A percentile compares a stretch with the other conserved stretches of the same genome.
Evolutionary conservation across 30 jellyfish, hydroid and myxozoan genomes (phyloP).

Genomic region (Pelagia noctiluca): DNA sequence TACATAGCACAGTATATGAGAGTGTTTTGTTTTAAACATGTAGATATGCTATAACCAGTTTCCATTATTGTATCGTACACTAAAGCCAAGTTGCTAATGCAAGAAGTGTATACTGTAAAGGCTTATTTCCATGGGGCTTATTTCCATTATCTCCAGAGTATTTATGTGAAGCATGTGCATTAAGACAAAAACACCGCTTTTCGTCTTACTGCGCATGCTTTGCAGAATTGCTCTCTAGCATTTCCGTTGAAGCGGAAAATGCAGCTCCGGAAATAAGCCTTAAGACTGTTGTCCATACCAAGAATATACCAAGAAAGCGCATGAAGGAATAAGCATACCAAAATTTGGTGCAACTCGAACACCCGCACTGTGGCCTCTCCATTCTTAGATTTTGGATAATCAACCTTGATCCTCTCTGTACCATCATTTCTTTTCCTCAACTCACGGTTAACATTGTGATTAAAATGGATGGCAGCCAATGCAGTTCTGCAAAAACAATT

Average conservation of each 20-base stretch:
- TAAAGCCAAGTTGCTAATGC: no score
- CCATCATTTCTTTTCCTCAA: conserved; percentile 36
- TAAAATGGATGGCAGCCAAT: conserved; percentile 53
- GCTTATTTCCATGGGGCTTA: no score
- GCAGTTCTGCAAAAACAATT: conserved; percentile 10
- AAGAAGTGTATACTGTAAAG: no score
- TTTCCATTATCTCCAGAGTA: no score
- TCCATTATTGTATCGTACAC: no score
- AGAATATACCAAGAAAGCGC: background rate
- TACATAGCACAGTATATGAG: no score
- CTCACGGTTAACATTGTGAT: conserved; percentile 33
- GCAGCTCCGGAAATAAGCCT: background rate
- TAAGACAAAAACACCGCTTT: no score
- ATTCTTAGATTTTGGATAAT: conserved; percentile 45
- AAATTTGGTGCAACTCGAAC: conserved; percentile 36
- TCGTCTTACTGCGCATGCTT: no score
- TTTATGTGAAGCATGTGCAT: no score
- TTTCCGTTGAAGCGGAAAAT: background rate
- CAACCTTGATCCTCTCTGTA: conserved; percentile 20
- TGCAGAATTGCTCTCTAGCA: no score
- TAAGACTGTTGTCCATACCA: background rate
- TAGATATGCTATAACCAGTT: no score
- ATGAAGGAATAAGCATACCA: conserved; percentile 31
- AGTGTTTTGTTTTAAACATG: no score
- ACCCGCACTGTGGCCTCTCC: conserved; percentile 64